These are phyloP conservation scores for Protomyctophum bolini DNA, from an alignment of 2,113 vertebrate genomes.

Conservation along the genomic window DNA sequence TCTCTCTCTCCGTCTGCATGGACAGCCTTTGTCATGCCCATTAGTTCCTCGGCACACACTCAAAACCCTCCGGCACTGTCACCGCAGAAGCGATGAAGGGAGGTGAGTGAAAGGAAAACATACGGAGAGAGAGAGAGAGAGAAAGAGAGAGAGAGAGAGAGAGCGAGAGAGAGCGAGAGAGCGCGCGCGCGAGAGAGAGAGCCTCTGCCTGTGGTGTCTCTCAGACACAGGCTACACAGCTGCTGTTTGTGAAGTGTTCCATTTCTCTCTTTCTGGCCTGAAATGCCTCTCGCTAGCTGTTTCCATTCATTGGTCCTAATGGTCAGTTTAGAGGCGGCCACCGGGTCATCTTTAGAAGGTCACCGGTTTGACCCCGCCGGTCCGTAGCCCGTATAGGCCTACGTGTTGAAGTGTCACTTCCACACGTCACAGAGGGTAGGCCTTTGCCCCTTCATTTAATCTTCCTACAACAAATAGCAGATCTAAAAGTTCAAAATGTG, in stretches of 20 bases:
- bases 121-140: constrained; percentile 5
- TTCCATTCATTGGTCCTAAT: constrained; percentile 11
- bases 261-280: neutral
- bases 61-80: constrained; percentile 42
- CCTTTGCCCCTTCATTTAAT: no score
- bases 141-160: constrained; percentile 1
- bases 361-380: no score
- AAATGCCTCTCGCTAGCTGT: constrained; percentile 6
- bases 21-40: constrained; percentile 46
- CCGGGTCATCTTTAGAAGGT: no score
- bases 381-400: no score
- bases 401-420: no score
- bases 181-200: neutral
- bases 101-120: constrained; percentile 23
- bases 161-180: neutral
- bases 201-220: neutral
- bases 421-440: no score
- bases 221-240: constrained; percentile 3
- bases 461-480: no score
- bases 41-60: constrained; percentile 56
- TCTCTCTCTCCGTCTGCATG: constrained; percentile 13
- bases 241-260: constrained; percentile 30
- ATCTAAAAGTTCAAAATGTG: no score
- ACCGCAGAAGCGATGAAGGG: constrained; percentile 32
- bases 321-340: neutral